phyloP scores from a whole-genome alignment of 2,888 invertebrate species.

The Nephrotoma appendiculata region DNA sequence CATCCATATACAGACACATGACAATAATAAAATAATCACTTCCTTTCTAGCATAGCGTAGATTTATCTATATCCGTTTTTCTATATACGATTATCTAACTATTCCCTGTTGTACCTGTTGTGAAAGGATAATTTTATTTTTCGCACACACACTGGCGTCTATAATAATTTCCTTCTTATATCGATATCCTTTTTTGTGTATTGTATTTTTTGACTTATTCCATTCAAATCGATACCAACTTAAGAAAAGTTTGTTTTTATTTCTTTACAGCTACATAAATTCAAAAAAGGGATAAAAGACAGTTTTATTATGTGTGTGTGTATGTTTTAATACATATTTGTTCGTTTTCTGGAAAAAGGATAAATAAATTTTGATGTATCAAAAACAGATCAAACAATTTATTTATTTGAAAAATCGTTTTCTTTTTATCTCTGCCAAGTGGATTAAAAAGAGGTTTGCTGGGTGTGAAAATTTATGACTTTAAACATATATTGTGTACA shows the following conservation, averaged over 20 bases:
- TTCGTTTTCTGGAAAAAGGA: not conserved
- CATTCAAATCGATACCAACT: not conserved
- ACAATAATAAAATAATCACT: not conserved
- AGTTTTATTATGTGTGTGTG: not conserved
- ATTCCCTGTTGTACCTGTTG: not conserved
- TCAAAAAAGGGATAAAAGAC: not conserved
- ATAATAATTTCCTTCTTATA: not conserved
- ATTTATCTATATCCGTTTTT: not conserved
- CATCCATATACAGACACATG: not conserved
- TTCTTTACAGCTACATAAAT: not conserved
- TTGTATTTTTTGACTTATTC: not conserved
- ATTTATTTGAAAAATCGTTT: not conserved
- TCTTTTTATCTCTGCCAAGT: not conserved
- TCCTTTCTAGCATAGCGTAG: not conserved
- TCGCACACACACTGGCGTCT: not conserved
- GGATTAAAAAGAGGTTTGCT: not conserved
- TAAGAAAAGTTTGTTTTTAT: not conserved
- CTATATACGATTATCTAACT: not conserved
- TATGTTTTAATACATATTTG: not conserved
- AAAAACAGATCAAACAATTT: not conserved
- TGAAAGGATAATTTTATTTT: not conserved
- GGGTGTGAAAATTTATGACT: not conserved
- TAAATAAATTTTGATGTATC: not conserved
- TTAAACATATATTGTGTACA: not conserved
- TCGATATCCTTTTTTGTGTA: not conserved